Evolutionary conservation across 1,140 invertebrate genomes (phyloP).

Genomic region (Fopius arisanus): DNA sequence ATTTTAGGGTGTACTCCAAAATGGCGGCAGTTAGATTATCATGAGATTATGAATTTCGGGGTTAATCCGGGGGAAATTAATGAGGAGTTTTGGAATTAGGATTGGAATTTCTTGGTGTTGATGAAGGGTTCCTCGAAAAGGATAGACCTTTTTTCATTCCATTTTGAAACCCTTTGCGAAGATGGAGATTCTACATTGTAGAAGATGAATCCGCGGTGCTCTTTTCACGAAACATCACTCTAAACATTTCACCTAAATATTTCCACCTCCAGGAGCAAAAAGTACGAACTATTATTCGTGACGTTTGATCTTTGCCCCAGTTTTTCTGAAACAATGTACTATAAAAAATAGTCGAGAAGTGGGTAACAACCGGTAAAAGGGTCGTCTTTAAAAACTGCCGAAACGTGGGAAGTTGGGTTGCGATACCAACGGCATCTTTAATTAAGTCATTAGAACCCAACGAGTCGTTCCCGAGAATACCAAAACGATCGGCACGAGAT

Average conservation of each 20-base stretch:
- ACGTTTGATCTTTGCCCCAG: not conserved
- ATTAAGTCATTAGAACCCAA: constrained; percentile 12
- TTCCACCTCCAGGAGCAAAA: not conserved
- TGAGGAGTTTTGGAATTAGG: no score
- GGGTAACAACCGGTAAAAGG: not conserved
- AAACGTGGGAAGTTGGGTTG: not conserved
- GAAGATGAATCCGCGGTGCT: not conserved
- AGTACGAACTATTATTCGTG: not conserved
- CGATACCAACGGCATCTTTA: not conserved
- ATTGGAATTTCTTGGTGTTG: no score
- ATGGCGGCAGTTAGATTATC: no score
- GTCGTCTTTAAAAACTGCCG: not conserved
- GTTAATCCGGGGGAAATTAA: no score
- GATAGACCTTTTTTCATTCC: no score
- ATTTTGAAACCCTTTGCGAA: no score
- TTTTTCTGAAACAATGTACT: not conserved
- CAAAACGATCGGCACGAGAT: not conserved
- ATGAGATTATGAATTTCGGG: no score
- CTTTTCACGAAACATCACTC: not conserved
- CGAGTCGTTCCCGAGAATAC: constrained; percentile 5
- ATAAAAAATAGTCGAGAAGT: not conserved
- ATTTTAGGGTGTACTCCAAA: no score
- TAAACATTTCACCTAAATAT: not conserved
- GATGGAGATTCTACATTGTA: no score
- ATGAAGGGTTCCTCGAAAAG: no score